Conservation (phyloP, 2,888 invertebrate genomes). For the Elmis aenea region DNA sequence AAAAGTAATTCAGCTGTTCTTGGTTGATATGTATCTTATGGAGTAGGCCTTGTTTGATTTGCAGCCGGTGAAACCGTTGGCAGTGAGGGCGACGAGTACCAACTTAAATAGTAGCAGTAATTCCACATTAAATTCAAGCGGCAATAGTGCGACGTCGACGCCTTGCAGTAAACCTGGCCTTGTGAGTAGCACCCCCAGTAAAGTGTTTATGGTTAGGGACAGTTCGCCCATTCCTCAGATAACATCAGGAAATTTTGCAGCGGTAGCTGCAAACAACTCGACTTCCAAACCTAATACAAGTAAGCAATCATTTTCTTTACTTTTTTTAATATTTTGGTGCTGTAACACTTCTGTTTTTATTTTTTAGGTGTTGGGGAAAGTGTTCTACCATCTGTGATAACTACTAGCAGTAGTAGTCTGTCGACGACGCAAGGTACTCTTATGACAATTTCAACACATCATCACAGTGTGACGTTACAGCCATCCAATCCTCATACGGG, state of each 20-base stretch:
- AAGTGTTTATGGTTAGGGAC: conserved; percentile 39
- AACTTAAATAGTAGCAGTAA: conserved; percentile 49
- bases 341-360: conserved; percentile 2
- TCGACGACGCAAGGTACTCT: conserved; percentile 14
- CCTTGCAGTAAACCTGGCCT: conserved; percentile 39
- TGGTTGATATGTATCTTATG: too few relatives aligned
- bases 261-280: conserved; percentile 53
- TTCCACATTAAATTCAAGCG: conserved; percentile 47
- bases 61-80: conserved; percentile 83
- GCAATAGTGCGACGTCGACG: conserved; percentile 44
- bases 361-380: conserved; percentile 36
- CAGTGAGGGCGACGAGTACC: conserved; percentile 62
- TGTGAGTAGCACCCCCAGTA: conserved; percentile 44
- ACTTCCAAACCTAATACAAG: conserved; percentile 41
- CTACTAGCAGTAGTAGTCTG: conserved; percentile 35
- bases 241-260: conserved; percentile 55
- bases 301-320: conserved; percentile 27
- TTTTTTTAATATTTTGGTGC: background rate
- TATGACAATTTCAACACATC: conserved; percentile 13
- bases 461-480: conserved; percentile 17
- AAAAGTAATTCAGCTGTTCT: background rate
- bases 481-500: conserved; percentile 16
- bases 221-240: conserved; percentile 49
- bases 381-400: conserved; percentile 42
- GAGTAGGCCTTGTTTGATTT: conserved; percentile 42